Evolutionary conservation across 2,797 vertebrate species (phyloP), one percentile per base, ranked within the genome.

Genomic region (Tapera naevia): DNA sequence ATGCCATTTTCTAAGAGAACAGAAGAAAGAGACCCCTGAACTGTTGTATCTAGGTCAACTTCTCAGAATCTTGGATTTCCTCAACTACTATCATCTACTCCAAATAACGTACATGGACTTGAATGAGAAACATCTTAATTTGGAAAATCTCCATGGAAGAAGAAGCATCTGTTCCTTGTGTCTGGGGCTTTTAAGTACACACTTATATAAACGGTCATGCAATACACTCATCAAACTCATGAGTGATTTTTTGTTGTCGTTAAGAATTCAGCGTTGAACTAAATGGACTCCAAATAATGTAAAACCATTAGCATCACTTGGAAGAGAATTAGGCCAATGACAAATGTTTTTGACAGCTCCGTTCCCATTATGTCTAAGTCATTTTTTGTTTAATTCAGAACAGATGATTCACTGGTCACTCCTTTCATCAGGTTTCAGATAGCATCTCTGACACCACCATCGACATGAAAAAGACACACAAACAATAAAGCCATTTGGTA

Each of bases 261-360:
- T 45, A 35, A 39, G 17, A 76, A 23, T 57, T 73, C 28, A 24
- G 11, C 4, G 37, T 23, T 33, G 71, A 65, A 50, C 48, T 64
- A n/a, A 64, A 45, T 0, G 13, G 71, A 45, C 25, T 50, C 54
- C 69, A 85, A 45, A 41, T 11, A 53, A 28, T 5, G 39, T 17
- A 61, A 65, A 71, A 71, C 50, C 56, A 48, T 46, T 58, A 35
- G 58, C 21, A 62, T 46, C 35, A 5, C 79, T 35, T 54, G 75
- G 45, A 83, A 60, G 86, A 72, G 35, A 80, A 58, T 23, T 8
- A 50, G 54, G 72, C 48, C 67, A 75, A 17, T 5, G 21, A 60
- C 43, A 58, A 80, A 61, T 71, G 58, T 9, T 80, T 75, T 17
- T 73, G 78, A 86, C 82, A 91, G 85, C 46, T 72, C 85, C 78